These are phyloP conservation scores for Anas georgica DNA, from an alignment of 2,797 vertebrate species.

Conservation along the genomic window DNA sequence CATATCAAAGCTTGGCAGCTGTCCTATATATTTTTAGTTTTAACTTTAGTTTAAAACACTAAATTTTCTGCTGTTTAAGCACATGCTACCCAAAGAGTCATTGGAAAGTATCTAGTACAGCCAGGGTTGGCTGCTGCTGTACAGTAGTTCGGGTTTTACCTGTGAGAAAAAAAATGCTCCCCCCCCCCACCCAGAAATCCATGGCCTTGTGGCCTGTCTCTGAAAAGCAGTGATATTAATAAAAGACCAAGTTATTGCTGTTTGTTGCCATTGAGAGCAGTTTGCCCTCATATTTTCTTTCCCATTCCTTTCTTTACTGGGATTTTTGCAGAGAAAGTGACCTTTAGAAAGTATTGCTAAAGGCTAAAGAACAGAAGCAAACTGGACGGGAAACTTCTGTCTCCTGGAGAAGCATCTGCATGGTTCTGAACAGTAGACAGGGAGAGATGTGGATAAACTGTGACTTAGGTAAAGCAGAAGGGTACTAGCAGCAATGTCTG, in stretches of 20 bases:
- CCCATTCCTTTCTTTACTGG: neutral
- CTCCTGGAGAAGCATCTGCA: neutral
- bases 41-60: neutral
- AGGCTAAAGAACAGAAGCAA: neutral
- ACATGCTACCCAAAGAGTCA: neutral
- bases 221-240: neutral
- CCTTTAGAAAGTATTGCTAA: neutral
- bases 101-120: neutral
- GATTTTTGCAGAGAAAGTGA: neutral
- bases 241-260: accelerated
- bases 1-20: neutral
- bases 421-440: neutral
- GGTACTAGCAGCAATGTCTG: neutral
- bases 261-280: neutral
- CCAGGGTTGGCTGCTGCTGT: neutral
- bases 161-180: neutral
- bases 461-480: neutral
- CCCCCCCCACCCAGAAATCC: neutral
- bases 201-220: neutral
- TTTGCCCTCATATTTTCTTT: neutral
- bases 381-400: neutral
- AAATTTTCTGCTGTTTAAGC: neutral
- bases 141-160: neutral
- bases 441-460: neutral
- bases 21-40: neutral